Conservation (phyloP, 37 sponge, comb jelly and placozoan genomes). For the Ianthella basta region DNA sequence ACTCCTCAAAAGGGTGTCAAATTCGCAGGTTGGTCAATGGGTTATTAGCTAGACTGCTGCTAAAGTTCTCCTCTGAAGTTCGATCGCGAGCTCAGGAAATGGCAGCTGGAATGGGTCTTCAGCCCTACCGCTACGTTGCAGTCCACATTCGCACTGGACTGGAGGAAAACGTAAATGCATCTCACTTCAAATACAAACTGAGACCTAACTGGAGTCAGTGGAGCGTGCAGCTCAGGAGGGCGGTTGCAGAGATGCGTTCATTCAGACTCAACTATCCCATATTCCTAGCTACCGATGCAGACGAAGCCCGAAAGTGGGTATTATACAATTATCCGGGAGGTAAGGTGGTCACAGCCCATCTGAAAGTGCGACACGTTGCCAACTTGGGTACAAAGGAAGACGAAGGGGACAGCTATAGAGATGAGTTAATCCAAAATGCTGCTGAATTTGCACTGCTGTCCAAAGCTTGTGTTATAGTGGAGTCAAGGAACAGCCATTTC, state of each 20-base stretch:
- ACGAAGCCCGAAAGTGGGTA: background rate
- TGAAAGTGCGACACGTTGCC: background rate
- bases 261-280: background rate
- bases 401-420: background rate
- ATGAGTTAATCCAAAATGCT: background rate
- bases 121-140: background rate
- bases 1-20: no score
- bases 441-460: background rate
- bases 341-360: background rate
- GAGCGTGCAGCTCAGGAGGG: background rate
- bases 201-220: background rate
- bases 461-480: background rate
- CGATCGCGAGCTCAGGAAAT: background rate
- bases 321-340: background rate
- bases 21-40: background rate
- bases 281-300: background rate
- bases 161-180: background rate
- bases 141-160: slow-evolving; percentile 1
- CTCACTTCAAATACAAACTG: background rate
- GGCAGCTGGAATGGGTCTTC: background rate
- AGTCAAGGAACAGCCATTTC: background rate
- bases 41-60: background rate
- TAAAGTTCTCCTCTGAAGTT: slow-evolving; percentile 4
- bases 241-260: background rate
- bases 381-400: background rate